Base-by-base conservation (phyloP, 2,797 vertebrate genomes). In the Hyperoplus immaculatus region DNA sequence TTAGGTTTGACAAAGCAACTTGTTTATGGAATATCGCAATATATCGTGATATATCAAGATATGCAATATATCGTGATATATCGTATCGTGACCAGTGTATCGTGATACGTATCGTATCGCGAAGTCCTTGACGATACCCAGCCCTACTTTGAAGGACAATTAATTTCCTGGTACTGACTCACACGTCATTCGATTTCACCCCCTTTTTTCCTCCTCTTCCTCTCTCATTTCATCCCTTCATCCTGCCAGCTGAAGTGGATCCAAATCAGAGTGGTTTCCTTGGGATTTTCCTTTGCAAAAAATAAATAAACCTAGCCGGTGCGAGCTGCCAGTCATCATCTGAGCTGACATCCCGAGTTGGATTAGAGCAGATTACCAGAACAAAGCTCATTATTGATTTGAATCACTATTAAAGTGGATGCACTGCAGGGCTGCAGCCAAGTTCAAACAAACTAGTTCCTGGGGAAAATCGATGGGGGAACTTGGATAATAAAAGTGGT, bases 381-480 rank as follows among this genome's bases (percentile, higher is more conserved):
- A 90, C 82, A 92, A 89, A 93, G 85, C 85, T 85, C 67, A 47
- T 81, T 86, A 90, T 91, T 89, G 91, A 93, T 92, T 89, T 87
- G 36, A 90, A 90, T 89, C 83, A 76, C 68, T 82, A 86, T 85
- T 86, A 88, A 89, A 90, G 81, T 63, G 69, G 69, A 92, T 68
- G 72, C 45, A 42, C 63, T 47, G 54, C 29, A 69, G 69, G 72
- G 69, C 68, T 54, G 65, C 14, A 53, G 77, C 77, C 65, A 57
- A 86, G 73, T 75, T 87, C 73, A 90, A 84, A 81, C 70, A 82
- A 87, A 86, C 64, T 58, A 71, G 73, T 78, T 87, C 72, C 76
- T 18, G 21, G 8, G 59, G 58, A 54, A 65, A 76, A 84, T 85
- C 70, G 39, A 90, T 88, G 65, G 45, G 65, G 68, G 64, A 69